phyloP scores from a whole-genome alignment of 2,888 invertebrate genomes.

The Allygus modestus region DNA sequence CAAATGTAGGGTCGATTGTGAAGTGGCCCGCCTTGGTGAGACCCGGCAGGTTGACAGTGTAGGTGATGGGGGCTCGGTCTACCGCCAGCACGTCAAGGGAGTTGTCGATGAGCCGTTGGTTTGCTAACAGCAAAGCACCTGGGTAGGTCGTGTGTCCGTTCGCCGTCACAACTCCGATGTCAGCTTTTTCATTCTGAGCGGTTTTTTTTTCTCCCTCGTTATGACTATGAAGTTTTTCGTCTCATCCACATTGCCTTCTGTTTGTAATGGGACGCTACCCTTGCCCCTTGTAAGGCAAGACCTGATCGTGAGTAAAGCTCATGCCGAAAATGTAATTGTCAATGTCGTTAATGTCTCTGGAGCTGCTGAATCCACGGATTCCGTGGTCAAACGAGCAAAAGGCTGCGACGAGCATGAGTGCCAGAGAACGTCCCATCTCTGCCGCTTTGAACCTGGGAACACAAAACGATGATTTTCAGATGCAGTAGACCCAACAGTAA shows the following conservation, averaged over 20 bases:
- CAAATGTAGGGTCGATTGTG: background rate
- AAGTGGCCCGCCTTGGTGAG: background rate
- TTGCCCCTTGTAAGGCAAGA: background rate
- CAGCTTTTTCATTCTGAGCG: background rate
- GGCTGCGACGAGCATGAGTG: background rate
- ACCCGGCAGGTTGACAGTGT: background rate
- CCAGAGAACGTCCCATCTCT: background rate
- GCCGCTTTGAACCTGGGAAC: no score
- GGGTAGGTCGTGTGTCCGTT: background rate
- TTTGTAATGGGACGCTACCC: background rate
- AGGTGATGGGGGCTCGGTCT: background rate
- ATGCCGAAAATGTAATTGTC: background rate
- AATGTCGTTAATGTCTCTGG: background rate
- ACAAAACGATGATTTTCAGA: no score
- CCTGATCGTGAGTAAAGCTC: background rate
- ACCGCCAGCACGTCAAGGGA: background rate
- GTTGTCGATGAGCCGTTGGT: background rate
- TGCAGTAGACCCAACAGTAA: no score
- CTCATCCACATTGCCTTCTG: background rate
- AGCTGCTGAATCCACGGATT: background rate
- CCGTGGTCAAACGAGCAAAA: background rate
- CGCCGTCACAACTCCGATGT: background rate
- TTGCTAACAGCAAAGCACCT: background rate
- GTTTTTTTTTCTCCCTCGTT: background rate
- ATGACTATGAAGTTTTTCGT: background rate